Evolutionary conservation across 2,797 vertebrate species (phyloP).

Genomic region (Microctenopoma lineatum): DNA sequence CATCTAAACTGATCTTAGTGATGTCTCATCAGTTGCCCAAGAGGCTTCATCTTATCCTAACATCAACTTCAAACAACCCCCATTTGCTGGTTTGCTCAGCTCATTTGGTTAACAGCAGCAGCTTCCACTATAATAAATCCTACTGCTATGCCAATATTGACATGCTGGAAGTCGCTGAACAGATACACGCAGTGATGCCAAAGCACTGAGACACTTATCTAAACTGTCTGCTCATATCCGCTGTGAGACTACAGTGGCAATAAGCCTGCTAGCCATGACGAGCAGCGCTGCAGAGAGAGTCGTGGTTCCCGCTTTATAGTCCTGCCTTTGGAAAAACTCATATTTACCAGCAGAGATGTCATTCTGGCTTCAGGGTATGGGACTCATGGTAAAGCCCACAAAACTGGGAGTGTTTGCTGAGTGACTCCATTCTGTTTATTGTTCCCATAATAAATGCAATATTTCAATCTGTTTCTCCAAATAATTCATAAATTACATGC

Average conservation of each 20-base stretch:
- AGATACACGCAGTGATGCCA: constrained; percentile 66
- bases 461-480: constrained; percentile 49
- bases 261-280: constrained; percentile 45
- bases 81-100: constrained; percentile 59
- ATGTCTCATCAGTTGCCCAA: constrained; percentile 19
- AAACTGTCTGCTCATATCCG: constrained; percentile 73
- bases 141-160: constrained; percentile 74
- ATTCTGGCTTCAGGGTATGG: constrained; percentile 29
- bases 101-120: constrained; percentile 67
- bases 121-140: constrained; percentile 67
- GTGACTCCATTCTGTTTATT: constrained; percentile 47
- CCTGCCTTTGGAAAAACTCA: constrained; percentile 19
- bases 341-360: constrained; percentile 37
- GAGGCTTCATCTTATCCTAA: constrained; percentile 49
- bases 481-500: constrained; percentile 27
- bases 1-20: constrained; percentile 30
- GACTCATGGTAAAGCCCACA: constrained; percentile 27
- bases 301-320: constrained; percentile 39
- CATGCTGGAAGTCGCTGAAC: constrained; percentile 68
- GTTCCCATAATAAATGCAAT: constrained; percentile 30
- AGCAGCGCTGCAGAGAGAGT: constrained; percentile 31
- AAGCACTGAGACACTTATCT: constrained; percentile 72
- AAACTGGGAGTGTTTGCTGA: constrained; percentile 51
- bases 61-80: constrained; percentile 61
- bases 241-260: constrained; percentile 55